Percentiles rank a stretch among this genome's conserved stretches.
phyloP scores from a whole-genome alignment of 2,797 vertebrate genomes.

The Xiphophorus birchmanni region DNA sequence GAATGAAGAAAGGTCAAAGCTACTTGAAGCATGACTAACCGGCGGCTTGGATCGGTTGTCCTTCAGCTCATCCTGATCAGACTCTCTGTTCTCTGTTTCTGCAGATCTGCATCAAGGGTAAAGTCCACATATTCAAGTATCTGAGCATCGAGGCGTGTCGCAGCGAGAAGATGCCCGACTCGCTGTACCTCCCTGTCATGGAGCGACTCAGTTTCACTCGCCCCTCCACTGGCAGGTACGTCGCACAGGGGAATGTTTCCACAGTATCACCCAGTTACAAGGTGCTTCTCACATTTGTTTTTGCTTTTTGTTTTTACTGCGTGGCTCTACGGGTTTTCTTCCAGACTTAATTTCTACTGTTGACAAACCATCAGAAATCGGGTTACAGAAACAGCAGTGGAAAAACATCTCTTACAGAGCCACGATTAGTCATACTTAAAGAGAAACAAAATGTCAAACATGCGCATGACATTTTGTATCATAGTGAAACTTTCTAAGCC shows the following conservation, averaged over 20 bases:
- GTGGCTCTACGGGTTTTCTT: neutral
- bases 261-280: neutral
- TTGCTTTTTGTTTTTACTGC: neutral
- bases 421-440: neutral
- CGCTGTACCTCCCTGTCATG: constrained; percentile 87
- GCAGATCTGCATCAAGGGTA: constrained; percentile 95
- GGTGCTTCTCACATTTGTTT: too few species aligned
- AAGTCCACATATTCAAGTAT: constrained; percentile 97
- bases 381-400: neutral
- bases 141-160: constrained; percentile 92
- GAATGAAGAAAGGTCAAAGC: neutral
- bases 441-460: neutral
- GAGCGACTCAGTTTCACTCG: constrained; percentile 86
- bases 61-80: neutral
- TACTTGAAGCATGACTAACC: neutral
- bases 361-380: neutral
- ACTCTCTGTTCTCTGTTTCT: neutral
- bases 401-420: neutral
- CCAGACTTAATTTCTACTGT: neutral
- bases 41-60: neutral
- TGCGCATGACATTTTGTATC: neutral
- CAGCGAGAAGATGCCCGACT: constrained; percentile 89
- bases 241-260: constrained; percentile 3
- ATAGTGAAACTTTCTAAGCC: neutral
- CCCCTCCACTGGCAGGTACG: constrained; percentile 87